Evolutionary conservation across 2,797 vertebrate species (phyloP), one percentile per base, ranked within the genome.

Genomic region (Chelon labrosus): DNA sequence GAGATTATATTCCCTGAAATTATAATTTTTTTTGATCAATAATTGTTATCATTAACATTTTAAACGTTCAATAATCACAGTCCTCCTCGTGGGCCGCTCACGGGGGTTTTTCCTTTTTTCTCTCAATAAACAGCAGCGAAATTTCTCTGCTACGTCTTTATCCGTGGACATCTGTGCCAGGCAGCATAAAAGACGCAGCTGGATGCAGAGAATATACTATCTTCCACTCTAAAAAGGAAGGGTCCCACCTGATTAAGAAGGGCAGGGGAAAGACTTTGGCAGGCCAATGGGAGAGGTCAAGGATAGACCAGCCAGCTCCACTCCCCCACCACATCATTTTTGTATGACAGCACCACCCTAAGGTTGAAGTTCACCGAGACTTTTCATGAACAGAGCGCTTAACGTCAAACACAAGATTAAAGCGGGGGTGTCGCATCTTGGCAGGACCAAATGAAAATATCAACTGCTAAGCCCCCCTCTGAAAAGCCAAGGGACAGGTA

Each of bases 371-470:
- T 97, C 96, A 94, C 49, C 0, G 25, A 86, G 95, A 95, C 95
- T 97, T 97, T 96, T 96, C 95, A 96, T 95, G 95, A 96, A 96
- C 95, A 94, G 89, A 92, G 88, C 82, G 93, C 95, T 93, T 95
- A 96, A 95, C 88, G 93, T 95, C 94, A 96, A 95, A 96, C 95
- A 94, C 92, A 93, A 96, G 96, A 97, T 97, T 96, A 97, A 94
- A 94, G 94, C 88, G 88, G 94, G 94, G 93, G 92, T 94, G 95
- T 94, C 92, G 87, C 91, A 85, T 95, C 94, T 95, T 95, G 95
- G 94, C 89, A 90, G 88, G 86, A 95, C 94, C 94, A 95, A 95
- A 96, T 96, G 95, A 96, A 97, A 97, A 96, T 96, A 97, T 96
- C 94, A 95, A 95, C 93, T 87, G 91, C 90, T 96, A 95, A 96